Evolutionary conservation across 2,113 vertebrate genomes (phyloP).

Genomic region (Ginglymostoma cirratum): DNA sequence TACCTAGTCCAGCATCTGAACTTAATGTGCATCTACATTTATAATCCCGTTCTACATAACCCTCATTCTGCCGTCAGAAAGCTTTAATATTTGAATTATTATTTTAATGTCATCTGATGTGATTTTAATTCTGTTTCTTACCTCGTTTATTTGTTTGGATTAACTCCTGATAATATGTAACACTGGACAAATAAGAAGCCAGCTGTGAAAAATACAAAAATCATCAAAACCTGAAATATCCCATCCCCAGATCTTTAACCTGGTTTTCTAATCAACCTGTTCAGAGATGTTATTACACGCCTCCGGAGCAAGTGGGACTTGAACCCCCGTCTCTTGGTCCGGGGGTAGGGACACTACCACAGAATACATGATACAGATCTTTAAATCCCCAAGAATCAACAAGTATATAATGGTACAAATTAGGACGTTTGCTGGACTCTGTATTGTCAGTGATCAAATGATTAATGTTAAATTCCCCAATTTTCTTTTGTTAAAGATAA

Average conservation of each 20-base stretch:
- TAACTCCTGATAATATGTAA: neutral
- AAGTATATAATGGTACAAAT: neutral
- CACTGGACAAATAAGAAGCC: neutral
- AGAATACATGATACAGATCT: too few relatives aligned
- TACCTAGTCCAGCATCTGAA: neutral
- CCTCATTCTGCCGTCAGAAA: neutral
- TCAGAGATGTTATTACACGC: too few relatives aligned
- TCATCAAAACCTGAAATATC: neutral
- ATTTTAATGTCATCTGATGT: neutral
- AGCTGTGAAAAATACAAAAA: neutral
- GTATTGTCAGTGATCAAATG: conserved; percentile 7
- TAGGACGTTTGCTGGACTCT: neutral
- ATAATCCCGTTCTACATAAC: neutral
- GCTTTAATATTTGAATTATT: neutral
- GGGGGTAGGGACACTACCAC: too few relatives aligned
- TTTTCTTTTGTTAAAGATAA: neutral
- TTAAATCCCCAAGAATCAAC: neutral
- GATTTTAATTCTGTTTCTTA: neutral
- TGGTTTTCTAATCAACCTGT: too few relatives aligned
- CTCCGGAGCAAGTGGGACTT: too few relatives aligned
- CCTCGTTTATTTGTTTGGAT: neutral
- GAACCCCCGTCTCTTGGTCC: too few relatives aligned
- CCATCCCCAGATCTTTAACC: neutral
- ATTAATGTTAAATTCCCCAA: neutral
- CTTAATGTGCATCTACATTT: neutral